phyloP scores from a whole-genome alignment of 2,113 vertebrate genomes.

The Eurystomus gularis region DNA sequence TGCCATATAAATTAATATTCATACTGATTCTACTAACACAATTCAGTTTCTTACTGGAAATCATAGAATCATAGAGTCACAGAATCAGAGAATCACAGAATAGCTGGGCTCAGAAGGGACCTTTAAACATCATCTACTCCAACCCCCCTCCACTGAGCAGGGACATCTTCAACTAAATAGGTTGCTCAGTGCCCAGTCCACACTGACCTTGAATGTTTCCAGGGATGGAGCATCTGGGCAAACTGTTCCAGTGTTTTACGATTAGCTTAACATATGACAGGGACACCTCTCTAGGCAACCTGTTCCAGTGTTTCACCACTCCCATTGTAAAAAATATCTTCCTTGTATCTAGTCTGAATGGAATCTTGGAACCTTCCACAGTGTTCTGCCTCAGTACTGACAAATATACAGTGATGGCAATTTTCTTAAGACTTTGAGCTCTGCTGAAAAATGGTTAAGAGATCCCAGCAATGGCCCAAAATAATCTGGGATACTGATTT shows the following conservation, averaged over 20 bases:
- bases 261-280: too few species aligned
- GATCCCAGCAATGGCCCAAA: neutral
- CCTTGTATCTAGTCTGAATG: neutral
- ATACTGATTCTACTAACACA: neutral
- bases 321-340: neutral
- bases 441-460: neutral
- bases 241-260: neutral
- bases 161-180: neutral
- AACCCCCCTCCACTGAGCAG: rapidly evolving
- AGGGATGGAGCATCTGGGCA: neutral
- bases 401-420: neutral
- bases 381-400: neutral
- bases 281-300: too few species aligned
- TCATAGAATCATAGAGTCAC: neutral
- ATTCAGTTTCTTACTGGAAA: neutral
- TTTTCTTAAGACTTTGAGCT: neutral
- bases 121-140: neutral
- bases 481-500: neutral
- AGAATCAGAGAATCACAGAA: neutral
- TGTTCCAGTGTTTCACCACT: neutral
- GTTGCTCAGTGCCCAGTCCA: rapidly evolving
- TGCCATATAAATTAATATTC: neutral
- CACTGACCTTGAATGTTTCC: neutral
- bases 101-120: neutral
- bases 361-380: neutral